Base-by-base conservation (phyloP, 2,113 vertebrate genomes). In the Lophochroa leadbeateri region DNA sequence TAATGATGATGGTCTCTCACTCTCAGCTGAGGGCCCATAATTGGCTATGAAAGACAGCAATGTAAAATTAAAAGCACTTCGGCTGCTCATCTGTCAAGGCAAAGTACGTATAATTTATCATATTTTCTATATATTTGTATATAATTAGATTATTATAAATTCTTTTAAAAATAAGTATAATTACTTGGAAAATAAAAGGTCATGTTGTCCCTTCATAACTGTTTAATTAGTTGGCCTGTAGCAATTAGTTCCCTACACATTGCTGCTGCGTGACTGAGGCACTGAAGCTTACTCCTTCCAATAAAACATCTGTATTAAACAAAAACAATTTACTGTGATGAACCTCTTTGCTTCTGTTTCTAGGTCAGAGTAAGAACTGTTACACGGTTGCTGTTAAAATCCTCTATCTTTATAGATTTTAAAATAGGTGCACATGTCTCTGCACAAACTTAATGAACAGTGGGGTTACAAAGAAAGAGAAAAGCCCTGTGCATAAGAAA, bases 141-240 rank as follows among this genome's bases (percentile, higher is more conserved):
- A 28, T 43, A 77, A 75, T 53, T 35, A 80, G 9, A 25, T 76
- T 87, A 52, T 84, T 82, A 74, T 43, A 87, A 37, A 53, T 31
- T 69, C 25, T 91, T 90, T 6, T 3, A 15, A 79, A 87, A 95
- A 28, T 33, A 39, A 64, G 53, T 44, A 27, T 46, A 52, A 81
- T 37, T 90, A 72, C 18, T 86, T 92, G 52, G 31, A 82, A 88
- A 82, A 75, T 58, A 63, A 86, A 88, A 90, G 69, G 82, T 85
- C 65, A 35, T 72, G 46, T 47, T 94, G 53, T 74, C 46, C 49
- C 28, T 80, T 84, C 41, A 16, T 82, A 87, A 67, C 81, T 52
- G 11, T 80, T 91, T 86, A 83, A 86, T 97, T 90, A 91, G 82
- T 77, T 93, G 63, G 35, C 86, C 88, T 90, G 65, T 72, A 69